Evolutionary conservation across 2,113 vertebrate species (phyloP).

Genomic region (Microcebus ravelobensis): DNA sequence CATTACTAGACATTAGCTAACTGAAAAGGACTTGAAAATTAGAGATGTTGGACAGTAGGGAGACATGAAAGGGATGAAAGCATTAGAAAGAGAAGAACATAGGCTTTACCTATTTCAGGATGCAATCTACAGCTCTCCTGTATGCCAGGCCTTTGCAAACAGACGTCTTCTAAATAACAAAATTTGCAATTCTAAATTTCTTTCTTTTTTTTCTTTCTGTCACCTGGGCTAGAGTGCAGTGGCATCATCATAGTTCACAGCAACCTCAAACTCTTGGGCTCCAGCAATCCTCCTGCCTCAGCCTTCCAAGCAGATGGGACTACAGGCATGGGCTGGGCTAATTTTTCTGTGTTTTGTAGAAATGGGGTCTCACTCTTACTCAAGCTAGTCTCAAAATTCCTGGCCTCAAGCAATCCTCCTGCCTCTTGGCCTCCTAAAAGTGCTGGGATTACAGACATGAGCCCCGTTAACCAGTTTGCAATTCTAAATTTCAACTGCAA

Average conservation of each 20-base stretch:
- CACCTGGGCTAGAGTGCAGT: too few relatives aligned
- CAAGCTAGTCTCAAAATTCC: too few relatives aligned
- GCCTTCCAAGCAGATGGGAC: too few relatives aligned
- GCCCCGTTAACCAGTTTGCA: neutral
- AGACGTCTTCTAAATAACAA: neutral
- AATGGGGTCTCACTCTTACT: too few relatives aligned
- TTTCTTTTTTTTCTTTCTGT: neutral
- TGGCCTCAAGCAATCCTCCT: too few relatives aligned
- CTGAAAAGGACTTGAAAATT: constrained; percentile 2
- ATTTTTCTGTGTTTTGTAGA: too few relatives aligned
- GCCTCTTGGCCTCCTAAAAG: too few relatives aligned
- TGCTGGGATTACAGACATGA: too few relatives aligned
- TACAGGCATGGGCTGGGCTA: too few relatives aligned
- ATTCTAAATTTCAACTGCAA: constrained; percentile 9
- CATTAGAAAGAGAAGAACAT: neutral
- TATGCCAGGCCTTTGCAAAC: neutral
- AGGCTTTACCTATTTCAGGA: neutral
- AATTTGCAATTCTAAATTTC: constrained; percentile 21
- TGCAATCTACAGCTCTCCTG: neutral
- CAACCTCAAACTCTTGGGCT: too few relatives aligned
- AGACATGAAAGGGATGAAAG: neutral
- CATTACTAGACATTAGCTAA: neutral
- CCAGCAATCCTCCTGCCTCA: too few relatives aligned
- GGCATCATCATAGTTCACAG: too few relatives aligned
- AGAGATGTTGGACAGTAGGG: neutral